Evolutionary conservation across 2,113 vertebrate species (phyloP).

Genomic region (Odocoileus virginianus): DNA sequence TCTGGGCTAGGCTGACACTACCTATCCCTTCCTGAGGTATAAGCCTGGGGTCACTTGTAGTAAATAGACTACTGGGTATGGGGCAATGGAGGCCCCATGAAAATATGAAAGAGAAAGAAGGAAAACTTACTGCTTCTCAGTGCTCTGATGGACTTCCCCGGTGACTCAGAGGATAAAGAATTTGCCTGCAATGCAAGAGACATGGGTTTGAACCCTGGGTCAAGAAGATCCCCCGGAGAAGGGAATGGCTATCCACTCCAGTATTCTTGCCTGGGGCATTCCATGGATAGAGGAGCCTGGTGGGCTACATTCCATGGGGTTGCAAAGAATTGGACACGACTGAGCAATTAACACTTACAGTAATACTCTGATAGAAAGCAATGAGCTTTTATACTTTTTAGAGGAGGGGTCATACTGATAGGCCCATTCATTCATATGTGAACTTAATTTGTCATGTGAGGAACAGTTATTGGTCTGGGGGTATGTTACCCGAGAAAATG

Average conservation of each 20-base stretch:
- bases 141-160: not conserved
- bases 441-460: not conserved
- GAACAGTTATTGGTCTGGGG: not conserved
- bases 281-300: not conserved
- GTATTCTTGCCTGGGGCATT: not conserved
- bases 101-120: not conserved
- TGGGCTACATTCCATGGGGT: not conserved
- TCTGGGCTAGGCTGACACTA: too few species aligned
- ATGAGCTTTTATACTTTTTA: not conserved
- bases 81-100: not conserved
- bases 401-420: not conserved
- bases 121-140: not conserved
- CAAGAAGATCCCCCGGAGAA: not conserved
- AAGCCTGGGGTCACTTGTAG: not conserved
- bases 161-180: not conserved
- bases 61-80: not conserved
- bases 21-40: not conserved
- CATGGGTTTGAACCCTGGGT: not conserved
- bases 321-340: not conserved
- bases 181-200: not conserved
- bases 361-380: not conserved
- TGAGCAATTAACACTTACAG: not conserved
- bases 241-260: not conserved
- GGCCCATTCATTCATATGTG: not conserved
- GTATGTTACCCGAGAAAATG: not conserved